Evolutionary conservation across 1,140 invertebrate species (phyloP), one percentile per base, ranked within the genome.

Genomic region (Drosophila teissieri): DNA sequence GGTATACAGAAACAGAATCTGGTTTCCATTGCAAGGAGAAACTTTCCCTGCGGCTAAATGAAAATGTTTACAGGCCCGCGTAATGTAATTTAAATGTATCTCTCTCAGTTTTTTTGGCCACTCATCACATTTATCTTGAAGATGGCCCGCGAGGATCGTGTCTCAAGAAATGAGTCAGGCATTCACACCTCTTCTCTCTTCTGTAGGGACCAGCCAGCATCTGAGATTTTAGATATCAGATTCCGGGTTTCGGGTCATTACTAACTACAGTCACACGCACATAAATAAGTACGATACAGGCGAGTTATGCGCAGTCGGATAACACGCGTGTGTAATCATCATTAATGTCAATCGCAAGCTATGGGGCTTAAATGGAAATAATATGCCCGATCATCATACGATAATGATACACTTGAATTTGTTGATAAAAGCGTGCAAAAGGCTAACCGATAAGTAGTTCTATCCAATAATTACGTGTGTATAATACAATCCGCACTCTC

Each of bases 311-410:
- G 37, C 19, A 14, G 61, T 7, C 27, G 14, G 31, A 19, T 24
- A 12, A 68, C 65, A 39, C 37, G 15, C 37, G 56, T 48, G 61
- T 27, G 61, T 27, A 64, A 64, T 64, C 62, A 45, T 34, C 53
- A 62, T 62, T 37, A 62, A 34, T 39, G 14, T 42, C 37, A 51
- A 44, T 64, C 24, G 24, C 7, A 64, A 22, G 36, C 1, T 37
- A 57, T 22, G n/a, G 4, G 39, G 11, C 12, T 40, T 49, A 22
- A 36, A 63, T 49, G 37, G 51, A 44, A 24, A 19, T 42, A 52
- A 11, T 19, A 34, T 7, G 6, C 8, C 17, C 36, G 46, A 27
- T 52, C 15, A 52, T n/a, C 42, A 2, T 10, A 8, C 31, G 14
- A 39, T 7, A n/a, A 58, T 7, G 31, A 24, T 44, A 36, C 34